Evolutionary conservation across 2,888 invertebrate species (phyloP).

Genomic region (Epiblema foenella): DNA sequence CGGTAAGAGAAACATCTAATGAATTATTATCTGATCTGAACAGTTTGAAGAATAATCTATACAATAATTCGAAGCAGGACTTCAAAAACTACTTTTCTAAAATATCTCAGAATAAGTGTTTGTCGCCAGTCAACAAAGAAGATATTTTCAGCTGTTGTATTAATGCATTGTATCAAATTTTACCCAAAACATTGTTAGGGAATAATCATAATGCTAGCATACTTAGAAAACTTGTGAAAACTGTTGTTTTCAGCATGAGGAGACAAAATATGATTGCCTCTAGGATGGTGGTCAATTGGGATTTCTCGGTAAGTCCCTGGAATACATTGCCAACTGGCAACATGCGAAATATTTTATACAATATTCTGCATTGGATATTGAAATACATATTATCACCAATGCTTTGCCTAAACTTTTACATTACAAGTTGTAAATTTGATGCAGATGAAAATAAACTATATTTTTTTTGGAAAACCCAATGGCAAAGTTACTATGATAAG

Average conservation of each 20-base stretch:
- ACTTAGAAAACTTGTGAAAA: constrained; percentile 62
- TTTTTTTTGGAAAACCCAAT: constrained; percentile 74
- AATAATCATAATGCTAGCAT: constrained; percentile 65
- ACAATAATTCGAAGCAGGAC: constrained; percentile 59
- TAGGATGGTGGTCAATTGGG: constrained; percentile 65
- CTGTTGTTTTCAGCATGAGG: constrained; percentile 70
- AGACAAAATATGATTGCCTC: constrained; percentile 65
- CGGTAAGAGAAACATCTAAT: constrained; percentile 55
- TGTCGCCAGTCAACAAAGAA: constrained; percentile 62
- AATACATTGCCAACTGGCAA: constrained; percentile 47
- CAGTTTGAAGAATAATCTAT: constrained; percentile 61
- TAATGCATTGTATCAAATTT: constrained; percentile 61
- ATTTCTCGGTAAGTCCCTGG: constrained; percentile 63
- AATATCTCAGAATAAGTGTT: constrained; percentile 45
- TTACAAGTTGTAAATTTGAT: constrained; percentile 74
- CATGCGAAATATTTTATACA: constrained; percentile 54
- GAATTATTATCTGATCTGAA: constrained; percentile 56
- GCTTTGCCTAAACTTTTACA: constrained; percentile 74
- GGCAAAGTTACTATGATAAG: constrained; percentile 79
- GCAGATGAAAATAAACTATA: constrained; percentile 74
- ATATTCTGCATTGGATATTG: constrained; percentile 65
- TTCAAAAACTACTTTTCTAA: constrained; percentile 63
- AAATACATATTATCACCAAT: constrained; percentile 69
- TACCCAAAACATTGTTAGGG: constrained; percentile 68
- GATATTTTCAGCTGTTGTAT: constrained; percentile 60